Base-by-base conservation (phyloP, 2,888 invertebrate genomes). In the Gonocerus acuteangulatus region DNA sequence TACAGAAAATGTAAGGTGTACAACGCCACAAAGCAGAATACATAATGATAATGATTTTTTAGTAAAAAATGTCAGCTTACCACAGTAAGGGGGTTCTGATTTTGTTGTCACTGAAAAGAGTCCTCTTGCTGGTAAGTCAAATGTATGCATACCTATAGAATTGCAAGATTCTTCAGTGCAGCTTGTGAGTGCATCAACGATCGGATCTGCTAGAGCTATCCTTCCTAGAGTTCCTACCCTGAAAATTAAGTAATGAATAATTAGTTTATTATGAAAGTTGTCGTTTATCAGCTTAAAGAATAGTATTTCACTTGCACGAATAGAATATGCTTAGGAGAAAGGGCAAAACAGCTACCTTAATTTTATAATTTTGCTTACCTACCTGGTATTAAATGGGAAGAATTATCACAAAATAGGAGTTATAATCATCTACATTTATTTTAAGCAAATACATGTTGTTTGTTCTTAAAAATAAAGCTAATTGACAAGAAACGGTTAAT, bases 71-170 rank as follows among this genome's bases (percentile, higher is more conserved):
- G n/a, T n/a, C 21, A 21, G 44, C 22, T 57, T 63, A 72, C 71
- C 67, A 64, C 73, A 74, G 54, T 68, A 74, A 9, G 73, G 73
- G 64, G 67, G 67, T 6, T 60, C 63, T 47, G 69, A 68, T 34
- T 65, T 66, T 9, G 73, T 74, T 11, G 66, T 63, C 16, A 72
- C 69, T 3, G 69, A 67, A 60, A 73, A 73, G 48, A 68, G 66
- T 9, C 73, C 73, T 45, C 68, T 63, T 2, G 69, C 70, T 15
- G 69, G 67, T 56, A 66, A 71, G 18, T 65, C 61, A 6, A 68
- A 68, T 6, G 72, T 70, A n/a, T 71, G 65, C 34, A 73, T 65
- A 2, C 73, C 73, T 44, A 73, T 63, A 1, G 69, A 66, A 7
- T 68, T 66, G 47, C 74, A 74, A 4, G 68, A 67, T n/a, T 69